Conservation (phyloP, 2,797 vertebrate species). For the Cyclura pinguis region DNA sequence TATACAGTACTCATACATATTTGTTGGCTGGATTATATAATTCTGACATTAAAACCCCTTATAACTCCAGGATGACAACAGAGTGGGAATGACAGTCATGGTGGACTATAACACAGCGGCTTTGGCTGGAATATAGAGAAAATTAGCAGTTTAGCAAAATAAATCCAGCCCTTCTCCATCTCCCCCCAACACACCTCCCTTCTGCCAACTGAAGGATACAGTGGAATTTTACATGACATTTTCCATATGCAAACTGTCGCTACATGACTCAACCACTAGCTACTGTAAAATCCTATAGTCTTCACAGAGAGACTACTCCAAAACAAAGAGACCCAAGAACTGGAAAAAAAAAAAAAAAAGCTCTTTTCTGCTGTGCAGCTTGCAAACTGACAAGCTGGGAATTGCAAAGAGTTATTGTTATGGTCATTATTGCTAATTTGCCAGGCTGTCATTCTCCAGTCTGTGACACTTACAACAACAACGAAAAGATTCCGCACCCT, state of each 20-base stretch:
- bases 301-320: not conserved
- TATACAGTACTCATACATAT: not conserved
- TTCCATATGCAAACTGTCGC: not conserved
- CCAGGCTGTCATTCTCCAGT: slow-evolving; percentile 26
- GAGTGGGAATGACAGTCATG: not conserved
- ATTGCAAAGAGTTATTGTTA: slow-evolving; percentile 16
- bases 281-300: not conserved
- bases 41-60: not conserved
- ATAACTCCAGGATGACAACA: not conserved
- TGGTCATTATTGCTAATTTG: slow-evolving; percentile 36
- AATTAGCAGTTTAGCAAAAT: not conserved
- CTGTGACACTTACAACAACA: not conserved
- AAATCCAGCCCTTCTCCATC: not conserved
- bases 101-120: not conserved
- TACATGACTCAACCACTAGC: not conserved
- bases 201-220: not conserved
- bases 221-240: not conserved
- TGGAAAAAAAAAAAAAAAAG: too few species aligned
- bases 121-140: not conserved
- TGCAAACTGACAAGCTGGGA: not conserved
- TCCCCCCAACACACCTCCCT: not conserved
- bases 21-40: not conserved
- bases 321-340: not conserved
- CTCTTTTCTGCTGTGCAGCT: not conserved
- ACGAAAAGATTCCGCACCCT: not conserved